Conservation (phyloP, 2,888 invertebrate genomes). For the Xylophagus ater region DNA sequence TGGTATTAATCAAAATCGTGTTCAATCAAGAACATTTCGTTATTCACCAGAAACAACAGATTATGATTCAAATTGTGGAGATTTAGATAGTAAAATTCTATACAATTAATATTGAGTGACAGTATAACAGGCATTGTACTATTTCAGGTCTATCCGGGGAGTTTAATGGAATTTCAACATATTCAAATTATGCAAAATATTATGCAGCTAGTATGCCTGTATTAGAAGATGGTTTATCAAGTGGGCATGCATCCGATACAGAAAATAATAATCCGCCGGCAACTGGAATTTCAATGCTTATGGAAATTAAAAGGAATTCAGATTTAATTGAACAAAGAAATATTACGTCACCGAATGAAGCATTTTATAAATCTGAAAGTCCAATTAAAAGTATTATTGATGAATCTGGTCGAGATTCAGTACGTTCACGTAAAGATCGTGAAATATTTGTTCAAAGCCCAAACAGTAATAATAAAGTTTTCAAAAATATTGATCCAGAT, state of each 20-base stretch:
- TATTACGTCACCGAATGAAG: constrained; percentile 19
- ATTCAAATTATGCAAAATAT: constrained; percentile 50
- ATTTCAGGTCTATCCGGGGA: constrained; percentile 42
- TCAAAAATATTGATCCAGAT: constrained; percentile 44
- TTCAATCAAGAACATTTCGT: constrained; percentile 70
- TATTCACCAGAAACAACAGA: constrained; percentile 88
- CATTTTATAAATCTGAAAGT: constrained; percentile 22
- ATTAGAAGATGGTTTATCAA: constrained; percentile 86
- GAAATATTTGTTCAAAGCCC: constrained; percentile 34
- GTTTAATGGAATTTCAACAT: constrained; percentile 47
- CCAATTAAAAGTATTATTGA: constrained; percentile 26
- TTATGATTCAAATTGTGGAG: constrained; percentile 73
- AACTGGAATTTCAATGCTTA: constrained; percentile 34
- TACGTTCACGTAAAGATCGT: constrained; percentile 22
- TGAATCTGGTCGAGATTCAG: constrained; percentile 18
- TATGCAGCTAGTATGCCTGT: constrained; percentile 78
- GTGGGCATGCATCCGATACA: constrained; percentile 85
- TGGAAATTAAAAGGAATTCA: constrained; percentile 34
- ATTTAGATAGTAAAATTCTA: constrained; percentile 61
- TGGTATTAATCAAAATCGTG: constrained; percentile 35
- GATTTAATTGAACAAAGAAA: constrained; percentile 17
- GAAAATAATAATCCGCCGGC: constrained; percentile 72
- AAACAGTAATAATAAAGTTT: constrained; percentile 34
- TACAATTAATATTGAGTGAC: constrained; percentile 12
- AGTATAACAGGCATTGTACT: background rate